These are phyloP conservation scores for Drosophila arizonae DNA, from an alignment of 1,140 invertebrate genomes.

Conservation along the genomic window DNA sequence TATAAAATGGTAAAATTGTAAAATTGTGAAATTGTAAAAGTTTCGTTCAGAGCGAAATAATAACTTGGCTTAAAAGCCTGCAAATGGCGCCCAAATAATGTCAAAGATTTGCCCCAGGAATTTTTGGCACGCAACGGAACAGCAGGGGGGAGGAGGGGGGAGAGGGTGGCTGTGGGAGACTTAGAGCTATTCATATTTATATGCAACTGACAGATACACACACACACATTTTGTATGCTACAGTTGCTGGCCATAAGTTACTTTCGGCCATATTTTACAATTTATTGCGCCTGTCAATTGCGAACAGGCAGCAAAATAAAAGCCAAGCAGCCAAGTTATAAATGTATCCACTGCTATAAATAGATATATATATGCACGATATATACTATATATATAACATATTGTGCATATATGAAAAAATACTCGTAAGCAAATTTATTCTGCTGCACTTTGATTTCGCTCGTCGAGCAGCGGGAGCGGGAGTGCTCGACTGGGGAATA, in stretches of 20 bases:
- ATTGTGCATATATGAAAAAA: constrained; percentile 25
- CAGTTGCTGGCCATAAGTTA: constrained; percentile 35
- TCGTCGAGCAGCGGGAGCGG: constrained; percentile 12
- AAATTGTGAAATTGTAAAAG: constrained; percentile 1
- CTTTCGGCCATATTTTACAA: constrained; percentile 72
- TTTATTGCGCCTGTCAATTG: constrained; percentile 80
- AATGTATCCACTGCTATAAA: background rate
- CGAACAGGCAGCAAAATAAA: constrained; percentile 45
- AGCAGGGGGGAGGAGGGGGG: background rate
- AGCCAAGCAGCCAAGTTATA: constrained; percentile 9
- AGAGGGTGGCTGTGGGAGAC: background rate
- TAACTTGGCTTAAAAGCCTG: constrained; percentile 20
- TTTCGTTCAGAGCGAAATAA: background rate
- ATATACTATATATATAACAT: constrained; percentile 23
- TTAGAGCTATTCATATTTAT: constrained; percentile 47
- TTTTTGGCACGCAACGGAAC: background rate
- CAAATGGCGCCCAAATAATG: constrained; percentile 42
- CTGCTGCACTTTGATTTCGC: constrained; percentile 61
- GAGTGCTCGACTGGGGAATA: background rate
- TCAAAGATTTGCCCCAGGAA: constrained; percentile 19
- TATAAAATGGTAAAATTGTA: background rate
- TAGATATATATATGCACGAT: background rate
- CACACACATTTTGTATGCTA: constrained; percentile 13
- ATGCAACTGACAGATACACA: constrained; percentile 25
- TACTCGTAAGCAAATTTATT: constrained; percentile 58